These are phyloP conservation scores for Aeoliscus strigatus DNA, from an alignment of 2,797 vertebrate species.

Conservation along the genomic window DNA sequence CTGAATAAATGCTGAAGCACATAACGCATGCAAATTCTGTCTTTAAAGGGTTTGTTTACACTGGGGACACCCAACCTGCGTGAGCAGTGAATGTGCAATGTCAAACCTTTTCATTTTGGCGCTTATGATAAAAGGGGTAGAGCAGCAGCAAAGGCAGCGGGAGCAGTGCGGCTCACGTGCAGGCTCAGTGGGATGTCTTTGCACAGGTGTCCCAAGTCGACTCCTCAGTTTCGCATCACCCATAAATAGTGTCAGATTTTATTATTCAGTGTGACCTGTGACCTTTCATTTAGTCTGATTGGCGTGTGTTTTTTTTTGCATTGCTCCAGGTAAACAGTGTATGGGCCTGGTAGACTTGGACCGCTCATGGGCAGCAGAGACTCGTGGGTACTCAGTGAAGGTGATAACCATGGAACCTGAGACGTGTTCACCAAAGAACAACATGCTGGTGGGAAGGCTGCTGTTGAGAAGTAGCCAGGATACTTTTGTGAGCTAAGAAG, in stretches of 20 bases:
- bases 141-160: too few relatives aligned
- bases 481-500: constrained; percentile 3
- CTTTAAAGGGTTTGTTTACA: constrained; percentile 12
- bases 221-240: too few relatives aligned
- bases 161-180: too few relatives aligned
- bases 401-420: constrained; percentile 96
- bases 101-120: too few relatives aligned
- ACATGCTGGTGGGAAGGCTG: constrained; percentile 84
- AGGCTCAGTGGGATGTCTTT: too few relatives aligned
- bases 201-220: too few relatives aligned
- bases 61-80: too few relatives aligned
- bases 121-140: too few relatives aligned
- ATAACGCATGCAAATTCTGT: constrained; percentile 16
- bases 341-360: constrained; percentile 97
- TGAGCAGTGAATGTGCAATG: too few relatives aligned
- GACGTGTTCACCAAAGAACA: constrained; percentile 96
- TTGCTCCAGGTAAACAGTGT: constrained; percentile 81
- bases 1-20: constrained; percentile 13
- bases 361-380: constrained; percentile 88
- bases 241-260: too few relatives aligned
- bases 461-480: constrained; percentile 14
- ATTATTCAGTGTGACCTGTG: too few relatives aligned
- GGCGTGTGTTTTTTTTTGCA: neutral
- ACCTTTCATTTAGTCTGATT: too few relatives aligned
- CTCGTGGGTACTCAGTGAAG: constrained; percentile 78